phyloP scores from a whole-genome alignment of 2,888 invertebrate species.

The Ectemnius lituratus region DNA sequence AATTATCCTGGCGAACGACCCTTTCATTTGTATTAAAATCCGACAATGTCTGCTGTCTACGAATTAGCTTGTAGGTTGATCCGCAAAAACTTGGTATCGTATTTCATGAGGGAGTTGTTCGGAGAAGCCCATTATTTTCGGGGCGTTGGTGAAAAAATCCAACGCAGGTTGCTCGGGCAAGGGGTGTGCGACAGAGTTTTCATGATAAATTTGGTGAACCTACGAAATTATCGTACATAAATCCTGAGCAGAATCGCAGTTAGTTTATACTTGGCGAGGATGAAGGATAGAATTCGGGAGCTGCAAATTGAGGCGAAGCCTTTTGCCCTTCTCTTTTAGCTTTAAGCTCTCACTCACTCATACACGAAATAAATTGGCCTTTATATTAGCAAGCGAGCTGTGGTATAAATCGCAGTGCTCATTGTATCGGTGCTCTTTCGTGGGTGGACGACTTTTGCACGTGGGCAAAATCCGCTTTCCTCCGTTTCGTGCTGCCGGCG shows the following conservation, averaged over 20 bases:
- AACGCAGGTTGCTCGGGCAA: too few species aligned
- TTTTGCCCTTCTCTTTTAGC: too few species aligned
- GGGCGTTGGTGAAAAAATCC: too few species aligned
- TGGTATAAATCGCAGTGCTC: constrained; percentile 70
- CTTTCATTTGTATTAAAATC: too few species aligned
- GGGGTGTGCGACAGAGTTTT: constrained; percentile 60
- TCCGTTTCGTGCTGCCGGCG: constrained; percentile 49
- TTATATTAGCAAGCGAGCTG: constrained; percentile 71
- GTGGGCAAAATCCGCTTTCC: constrained; percentile 65
- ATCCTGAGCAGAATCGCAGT: constrained; percentile 57
- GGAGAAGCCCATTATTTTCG: too few species aligned
- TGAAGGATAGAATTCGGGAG: constrained; percentile 26
- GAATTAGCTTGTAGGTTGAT: too few species aligned
- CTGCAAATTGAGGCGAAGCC: constrained; percentile 5
- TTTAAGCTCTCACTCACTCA: constrained; percentile 2
- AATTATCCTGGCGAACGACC: too few species aligned
- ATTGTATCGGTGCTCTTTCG: constrained; percentile 71
- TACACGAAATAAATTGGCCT: constrained; percentile 71
- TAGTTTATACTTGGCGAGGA: constrained; percentile 19
- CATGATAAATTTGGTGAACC: constrained; percentile 68
- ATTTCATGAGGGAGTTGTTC: too few species aligned
- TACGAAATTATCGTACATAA: constrained; percentile 69
- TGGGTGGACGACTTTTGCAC: constrained; percentile 66
- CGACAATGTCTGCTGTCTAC: too few species aligned
- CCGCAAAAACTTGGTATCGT: too few species aligned